phyloP scores from a whole-genome alignment of 2,113 vertebrate genomes.

The Rhinichthys klamathensis region DNA sequence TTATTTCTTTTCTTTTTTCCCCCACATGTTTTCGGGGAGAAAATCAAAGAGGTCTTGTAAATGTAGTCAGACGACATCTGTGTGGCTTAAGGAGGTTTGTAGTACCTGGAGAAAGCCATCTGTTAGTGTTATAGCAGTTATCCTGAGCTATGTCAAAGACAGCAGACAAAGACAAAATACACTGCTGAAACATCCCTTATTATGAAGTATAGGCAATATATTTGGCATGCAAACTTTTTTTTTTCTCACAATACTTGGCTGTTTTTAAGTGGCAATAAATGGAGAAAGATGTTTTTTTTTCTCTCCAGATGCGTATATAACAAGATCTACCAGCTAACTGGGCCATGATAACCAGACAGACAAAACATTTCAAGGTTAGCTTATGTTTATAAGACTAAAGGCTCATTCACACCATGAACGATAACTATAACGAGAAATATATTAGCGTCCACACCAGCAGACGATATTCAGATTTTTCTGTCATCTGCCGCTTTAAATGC shows the following conservation, averaged over 20 bases:
- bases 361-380: neutral
- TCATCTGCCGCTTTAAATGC: no score
- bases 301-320: neutral
- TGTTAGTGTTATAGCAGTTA: neutral
- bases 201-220: neutral
- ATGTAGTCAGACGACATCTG: slow-evolving; percentile 1
- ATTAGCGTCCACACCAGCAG: no score
- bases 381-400: no score
- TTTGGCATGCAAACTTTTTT: neutral
- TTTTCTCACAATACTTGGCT: neutral
- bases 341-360: no score
- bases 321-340: neutral
- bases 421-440: no score
- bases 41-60: slow-evolving; percentile 14
- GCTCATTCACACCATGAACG: no score
- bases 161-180: neutral
- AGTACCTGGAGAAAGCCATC: slow-evolving; percentile 13
- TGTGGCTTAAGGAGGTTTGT: neutral
- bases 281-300: neutral
- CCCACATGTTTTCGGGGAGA: neutral
- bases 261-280: neutral
- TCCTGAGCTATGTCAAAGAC: neutral
- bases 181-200: neutral
- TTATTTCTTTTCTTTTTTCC: neutral
- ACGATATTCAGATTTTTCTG: no score